phyloP scores from a whole-genome alignment of 2,113 vertebrate species.

The Spilogale gracilis region DNA sequence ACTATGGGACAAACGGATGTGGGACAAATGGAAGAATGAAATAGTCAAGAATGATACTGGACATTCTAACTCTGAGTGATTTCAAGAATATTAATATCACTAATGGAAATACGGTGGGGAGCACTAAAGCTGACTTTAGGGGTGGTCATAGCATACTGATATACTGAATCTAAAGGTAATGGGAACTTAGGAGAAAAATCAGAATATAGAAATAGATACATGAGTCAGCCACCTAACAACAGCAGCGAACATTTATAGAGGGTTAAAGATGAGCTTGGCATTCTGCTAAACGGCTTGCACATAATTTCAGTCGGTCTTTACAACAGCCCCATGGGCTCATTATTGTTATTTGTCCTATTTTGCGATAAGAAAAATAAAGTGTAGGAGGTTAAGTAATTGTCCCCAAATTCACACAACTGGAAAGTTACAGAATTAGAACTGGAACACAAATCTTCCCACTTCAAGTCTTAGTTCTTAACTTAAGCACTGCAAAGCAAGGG shows the following conservation, averaged over 20 bases:
- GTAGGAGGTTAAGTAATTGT: not conserved
- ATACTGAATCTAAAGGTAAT: not conserved
- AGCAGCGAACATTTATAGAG: not conserved
- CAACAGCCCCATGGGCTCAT: not conserved
- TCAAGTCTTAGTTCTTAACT: not conserved
- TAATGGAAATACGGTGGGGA: not conserved
- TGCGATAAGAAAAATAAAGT: not conserved
- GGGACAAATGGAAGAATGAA: not conserved
- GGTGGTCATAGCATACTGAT: fast-evolving
- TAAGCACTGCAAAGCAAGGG: not conserved
- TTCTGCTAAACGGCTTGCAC: not conserved
- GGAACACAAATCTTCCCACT: not conserved
- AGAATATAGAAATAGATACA: not conserved
- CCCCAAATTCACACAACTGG: not conserved
- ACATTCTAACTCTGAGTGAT: not conserved
- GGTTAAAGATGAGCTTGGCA: not conserved
- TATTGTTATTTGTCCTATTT: not conserved
- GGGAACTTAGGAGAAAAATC: not conserved
- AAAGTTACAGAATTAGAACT: not conserved
- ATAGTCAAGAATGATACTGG: not conserved
- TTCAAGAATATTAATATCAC: not conserved
- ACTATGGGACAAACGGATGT: not conserved
- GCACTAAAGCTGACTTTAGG: not conserved
- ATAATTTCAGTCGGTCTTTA: not conserved
- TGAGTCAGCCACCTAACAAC: too few relatives aligned